Evolutionary conservation across 2,888 invertebrate genomes (phyloP).

Genomic region (Ichneumon xanthorius): DNA sequence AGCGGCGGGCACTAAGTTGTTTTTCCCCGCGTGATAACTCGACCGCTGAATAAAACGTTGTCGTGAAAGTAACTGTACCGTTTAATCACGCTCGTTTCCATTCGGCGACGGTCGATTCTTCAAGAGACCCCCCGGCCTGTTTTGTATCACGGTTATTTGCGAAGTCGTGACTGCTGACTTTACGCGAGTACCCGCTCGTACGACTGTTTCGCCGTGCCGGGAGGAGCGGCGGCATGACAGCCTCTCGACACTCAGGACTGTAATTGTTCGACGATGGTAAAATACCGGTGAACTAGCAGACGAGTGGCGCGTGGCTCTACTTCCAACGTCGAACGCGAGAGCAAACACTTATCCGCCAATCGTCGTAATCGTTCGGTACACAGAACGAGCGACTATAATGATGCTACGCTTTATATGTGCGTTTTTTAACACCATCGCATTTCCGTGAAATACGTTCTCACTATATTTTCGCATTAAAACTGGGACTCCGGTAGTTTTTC

Average conservation of each 20-base stretch:
- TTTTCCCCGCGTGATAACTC: no score
- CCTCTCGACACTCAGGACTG: constrained; percentile 21
- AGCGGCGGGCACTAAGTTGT: no score
- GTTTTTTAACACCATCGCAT: constrained; percentile 17
- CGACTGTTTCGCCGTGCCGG: background rate
- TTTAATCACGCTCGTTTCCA: constrained; percentile 4
- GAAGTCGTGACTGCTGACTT: background rate
- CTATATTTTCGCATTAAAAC: constrained; percentile 39
- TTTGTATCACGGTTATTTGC: background rate
- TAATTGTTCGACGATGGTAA: constrained; percentile 47
- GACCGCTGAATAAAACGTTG: no score
- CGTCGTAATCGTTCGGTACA: constrained; percentile 26
- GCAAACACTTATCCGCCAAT: constrained; percentile 24
- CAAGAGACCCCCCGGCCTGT: background rate
- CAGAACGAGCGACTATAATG: constrained; percentile 24
- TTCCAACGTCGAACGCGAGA: constrained; percentile 1
- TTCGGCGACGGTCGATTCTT: constrained; percentile 8
- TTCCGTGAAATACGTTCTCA: constrained; percentile 28
- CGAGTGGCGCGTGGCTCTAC: constrained; percentile 21
- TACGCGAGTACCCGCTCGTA: background rate
- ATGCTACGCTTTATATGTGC: background rate
- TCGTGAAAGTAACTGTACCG: background rate
- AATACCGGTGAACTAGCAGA: background rate
- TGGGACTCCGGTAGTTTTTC: background rate
- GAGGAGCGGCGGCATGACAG: background rate